A percentile compares a stretch with the other conserved stretches of the same genome.
phyloP scores from a whole-genome alignment of 2,797 vertebrate species.

The Choloepus didactylus region DNA sequence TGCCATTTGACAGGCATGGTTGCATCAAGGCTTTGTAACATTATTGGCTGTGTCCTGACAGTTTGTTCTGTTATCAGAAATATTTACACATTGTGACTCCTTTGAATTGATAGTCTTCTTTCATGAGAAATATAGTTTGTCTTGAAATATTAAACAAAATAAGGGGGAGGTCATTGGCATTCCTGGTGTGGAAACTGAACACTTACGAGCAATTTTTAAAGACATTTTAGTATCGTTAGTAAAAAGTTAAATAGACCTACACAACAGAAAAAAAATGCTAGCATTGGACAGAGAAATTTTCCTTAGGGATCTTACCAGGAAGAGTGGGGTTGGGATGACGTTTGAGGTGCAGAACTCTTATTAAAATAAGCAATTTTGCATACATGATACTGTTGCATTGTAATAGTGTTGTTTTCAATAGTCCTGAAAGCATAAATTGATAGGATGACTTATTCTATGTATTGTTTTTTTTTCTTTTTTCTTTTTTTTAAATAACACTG shows the following conservation, averaged over 20 bases:
- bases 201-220: slow-evolving; percentile 51
- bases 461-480: neutral
- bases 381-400: neutral
- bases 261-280: slow-evolving; percentile 31
- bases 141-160: slow-evolving; percentile 40
- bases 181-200: slow-evolving; percentile 25
- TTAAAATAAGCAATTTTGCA: slow-evolving; percentile 11
- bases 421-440: neutral
- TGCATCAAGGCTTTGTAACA: slow-evolving; percentile 44
- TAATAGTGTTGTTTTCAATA: slow-evolving; percentile 3
- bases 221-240: slow-evolving; percentile 66
- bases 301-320: neutral
- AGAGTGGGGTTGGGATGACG: neutral
- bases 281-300: slow-evolving; percentile 48
- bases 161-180: slow-evolving; percentile 59
- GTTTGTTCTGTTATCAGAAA: slow-evolving; percentile 78
- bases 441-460: slow-evolving; percentile 6
- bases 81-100: slow-evolving; percentile 63
- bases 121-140: slow-evolving; percentile 58
- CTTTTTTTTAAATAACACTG: neutral
- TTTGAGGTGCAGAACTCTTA: neutral
- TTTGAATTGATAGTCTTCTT: slow-evolving; percentile 74
- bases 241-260: slow-evolving; percentile 12
- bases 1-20: slow-evolving; percentile 69
- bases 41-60: slow-evolving; percentile 73